phyloP scores from a whole-genome alignment of 1,140 invertebrate species.

The Hylaeus volcanicus region DNA sequence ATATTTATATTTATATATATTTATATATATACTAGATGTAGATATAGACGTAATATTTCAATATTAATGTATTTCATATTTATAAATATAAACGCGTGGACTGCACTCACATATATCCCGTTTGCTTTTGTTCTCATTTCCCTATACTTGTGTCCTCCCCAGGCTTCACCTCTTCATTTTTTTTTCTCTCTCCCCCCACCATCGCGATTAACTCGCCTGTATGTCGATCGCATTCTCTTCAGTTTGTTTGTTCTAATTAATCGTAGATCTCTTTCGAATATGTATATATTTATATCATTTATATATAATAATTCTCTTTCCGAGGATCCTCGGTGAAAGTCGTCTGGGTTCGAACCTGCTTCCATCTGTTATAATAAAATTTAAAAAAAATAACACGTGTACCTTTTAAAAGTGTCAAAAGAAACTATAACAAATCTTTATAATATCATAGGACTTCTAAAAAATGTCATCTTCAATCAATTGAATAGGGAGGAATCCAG shows the following conservation, averaged over 20 bases:
- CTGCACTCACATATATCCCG: constrained; percentile 72
- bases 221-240: constrained; percentile 36
- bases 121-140: constrained; percentile 54
- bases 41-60: constrained; percentile 74
- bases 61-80: constrained; percentile 70
- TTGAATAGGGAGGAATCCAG: no score
- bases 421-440: no score
- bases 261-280: constrained; percentile 69
- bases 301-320: constrained; percentile 60
- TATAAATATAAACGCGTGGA: constrained; percentile 77
- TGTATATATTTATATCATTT: constrained; percentile 67
- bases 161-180: neutral
- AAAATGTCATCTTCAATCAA: neutral
- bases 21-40: constrained; percentile 71
- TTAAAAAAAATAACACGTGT: neutral
- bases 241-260: constrained; percentile 56
- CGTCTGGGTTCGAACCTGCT: neutral
- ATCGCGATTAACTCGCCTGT: constrained; percentile 11
- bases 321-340: constrained; percentile 32
- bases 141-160: neutral
- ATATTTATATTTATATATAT: constrained; percentile 70
- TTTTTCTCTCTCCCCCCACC: neutral
- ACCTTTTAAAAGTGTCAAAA: no score
- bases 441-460: no score
- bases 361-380: no score